Base-by-base conservation (phyloP, 2,888 invertebrate genomes). In the Catocala fraxini region DNA sequence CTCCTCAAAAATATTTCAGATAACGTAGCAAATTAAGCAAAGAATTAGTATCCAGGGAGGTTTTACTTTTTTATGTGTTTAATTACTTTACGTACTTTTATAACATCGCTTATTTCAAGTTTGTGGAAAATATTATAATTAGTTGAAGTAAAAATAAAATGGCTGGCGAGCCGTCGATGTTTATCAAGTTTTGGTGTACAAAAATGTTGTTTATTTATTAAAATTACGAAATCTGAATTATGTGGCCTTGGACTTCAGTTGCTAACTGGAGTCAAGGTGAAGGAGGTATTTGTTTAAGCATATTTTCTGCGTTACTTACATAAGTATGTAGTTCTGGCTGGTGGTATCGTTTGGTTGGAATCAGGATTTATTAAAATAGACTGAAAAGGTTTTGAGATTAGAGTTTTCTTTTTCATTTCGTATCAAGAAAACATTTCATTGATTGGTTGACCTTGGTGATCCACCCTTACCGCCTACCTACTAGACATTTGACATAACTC, bases 21-120 rank as follows among this genome's bases (percentile, higher is more conserved):
- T 15, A 48, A 33, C 25, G 48, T 10, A 2, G 48, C 6, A 10
- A 43, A 43, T 43, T 43, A n/a, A 43, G 10, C 15, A 55, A 56
- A 39, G 15, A 13, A 56, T 56, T 45, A 54, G 13, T 54, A 56
- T 55, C 61, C 59, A 48, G 58, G 58, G 53, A 56, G 43, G 51
- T 34, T 25, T 58, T 51, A 48, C 4, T 54, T 68, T 52, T 54
- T 60, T 58, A 39, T 48, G 33, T 35, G 6, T 45, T 64, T 55
- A 72, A 72, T 69, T 71, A 61, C 39, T 53, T 68, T 72, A 59
- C 42, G 25, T 25, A 25, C 48, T 69, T 73, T 58, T 33, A 57
- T 33, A 33, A 13, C n/a, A 56, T 61, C 53, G 54, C 57, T 57
- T 51, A 49, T 55, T 47, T 55, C 56, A 39, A 51, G 47, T 54